Base-by-base conservation (phyloP, 1,140 invertebrate species). In the Aplysia californica region DNA sequence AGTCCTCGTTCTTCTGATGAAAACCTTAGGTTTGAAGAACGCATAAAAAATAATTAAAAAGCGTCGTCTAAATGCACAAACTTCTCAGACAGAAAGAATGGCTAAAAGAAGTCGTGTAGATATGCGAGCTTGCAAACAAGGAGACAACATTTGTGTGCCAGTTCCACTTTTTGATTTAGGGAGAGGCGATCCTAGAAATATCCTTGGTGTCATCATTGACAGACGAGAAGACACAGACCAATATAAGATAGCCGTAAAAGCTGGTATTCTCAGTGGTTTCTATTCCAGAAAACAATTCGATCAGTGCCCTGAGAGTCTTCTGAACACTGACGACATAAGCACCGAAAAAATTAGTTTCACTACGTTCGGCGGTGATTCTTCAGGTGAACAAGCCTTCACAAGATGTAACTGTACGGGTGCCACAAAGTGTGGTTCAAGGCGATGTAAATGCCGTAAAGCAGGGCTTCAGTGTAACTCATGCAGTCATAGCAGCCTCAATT, bases 281-380 rank as follows among this genome's bases (percentile, higher is more conserved):
- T 61, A 31, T 39, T 73, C 70, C 2, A 73, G 70, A 61, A 73
- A n/a, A 31, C 70, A 73, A 73, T 73, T 73, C 35, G 58, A 73
- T 73, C 10, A 36, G 29, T 73, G 70, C 31, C 29, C 10, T 61
- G 26, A 26, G 6, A 10, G 58, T 61, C 58, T 29, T 61, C 58
- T 61, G 26, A 61, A 61, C 58, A 61, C 58, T 61, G 26, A 10
- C 58, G 58, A 61, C 58, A 61, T 61, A 61, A 61, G 6, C 58
- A 61, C 29, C 10, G 29, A n/a, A 18, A 18, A 10, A 61, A 61
- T 23, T 61, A 61, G 26, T 61, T 10, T 61, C 58, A 61, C 58
- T 61, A 26, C 31, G 70, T 10, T 35, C 33, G 70, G 70, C 70
- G 55, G 50, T 56, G n/a, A 36, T 50, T 31, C 50, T 23, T 29